A percentile compares a stretch with the other conserved stretches of the same genome.
Evolutionary conservation across 2,797 vertebrate genomes (phyloP).

Genomic region (Psittacula echo): DNA sequence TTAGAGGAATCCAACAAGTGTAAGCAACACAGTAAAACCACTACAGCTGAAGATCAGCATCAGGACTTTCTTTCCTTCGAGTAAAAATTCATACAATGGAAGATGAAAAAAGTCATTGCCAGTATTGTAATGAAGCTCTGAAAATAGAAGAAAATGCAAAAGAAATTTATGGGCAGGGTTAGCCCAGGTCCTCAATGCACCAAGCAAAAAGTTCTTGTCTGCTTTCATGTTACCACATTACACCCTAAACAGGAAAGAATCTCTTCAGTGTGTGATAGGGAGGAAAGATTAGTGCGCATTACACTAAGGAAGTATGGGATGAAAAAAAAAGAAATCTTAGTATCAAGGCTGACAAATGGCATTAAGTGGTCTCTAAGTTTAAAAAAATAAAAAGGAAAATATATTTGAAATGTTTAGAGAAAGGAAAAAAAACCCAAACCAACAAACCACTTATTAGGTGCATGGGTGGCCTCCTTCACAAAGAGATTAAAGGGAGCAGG

Average conservation of each 20-base stretch:
- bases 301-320: neutral
- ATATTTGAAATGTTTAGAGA: conserved; percentile 1
- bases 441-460: neutral
- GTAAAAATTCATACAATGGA: neutral
- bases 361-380: conserved; percentile 7
- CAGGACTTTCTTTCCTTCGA: neutral
- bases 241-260: neutral
- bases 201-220: neutral
- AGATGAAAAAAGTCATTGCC: neutral
- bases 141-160: neutral
- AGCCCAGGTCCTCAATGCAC: neutral
- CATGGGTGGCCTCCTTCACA: conserved; percentile 61
- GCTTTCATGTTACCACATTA: neutral
- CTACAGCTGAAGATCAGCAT: neutral
- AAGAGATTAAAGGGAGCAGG: conserved; percentile 53
- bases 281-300: neutral
- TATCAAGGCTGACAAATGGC: neutral
- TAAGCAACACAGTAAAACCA: neutral
- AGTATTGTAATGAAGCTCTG: neutral
- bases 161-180: neutral
- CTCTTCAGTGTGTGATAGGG: neutral
- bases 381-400: neutral
- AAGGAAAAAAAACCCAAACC: neutral
- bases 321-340: neutral
- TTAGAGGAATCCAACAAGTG: neutral